phyloP scores from a whole-genome alignment of 2,888 invertebrate genomes.

The Oscheius sp. region DNA sequence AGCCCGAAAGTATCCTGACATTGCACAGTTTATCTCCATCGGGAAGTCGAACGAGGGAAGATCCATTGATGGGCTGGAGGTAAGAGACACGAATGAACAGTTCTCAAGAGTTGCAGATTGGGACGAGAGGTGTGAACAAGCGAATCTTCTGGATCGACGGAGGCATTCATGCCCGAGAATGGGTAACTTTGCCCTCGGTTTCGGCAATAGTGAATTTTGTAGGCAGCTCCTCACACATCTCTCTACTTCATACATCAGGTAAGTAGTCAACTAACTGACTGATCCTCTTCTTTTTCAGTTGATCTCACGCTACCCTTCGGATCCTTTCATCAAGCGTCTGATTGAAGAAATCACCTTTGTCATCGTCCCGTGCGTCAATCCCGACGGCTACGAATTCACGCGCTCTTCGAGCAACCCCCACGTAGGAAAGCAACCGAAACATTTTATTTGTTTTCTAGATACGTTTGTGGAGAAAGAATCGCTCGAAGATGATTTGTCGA shows the following conservation, averaged over 20 bases:
- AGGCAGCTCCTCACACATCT: conserved; percentile 71
- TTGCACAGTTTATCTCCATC: conserved; percentile 37
- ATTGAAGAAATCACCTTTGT: conserved; percentile 69
- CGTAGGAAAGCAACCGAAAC: conserved; percentile 30
- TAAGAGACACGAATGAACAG: conserved; percentile 14
- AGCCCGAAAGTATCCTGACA: conserved; percentile 45
- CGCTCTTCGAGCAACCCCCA: conserved; percentile 64
- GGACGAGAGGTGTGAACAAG: conserved; percentile 60
- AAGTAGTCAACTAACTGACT: not conserved
- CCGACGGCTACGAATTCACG: conserved; percentile 72
- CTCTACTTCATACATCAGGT: conserved; percentile 73
- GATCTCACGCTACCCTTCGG: conserved; percentile 66
- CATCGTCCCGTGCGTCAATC: conserved; percentile 70
- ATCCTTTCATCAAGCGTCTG: conserved; percentile 63
- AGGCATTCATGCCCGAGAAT: conserved; percentile 71
- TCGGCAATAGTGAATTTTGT: too few relatives aligned
- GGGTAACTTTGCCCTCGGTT: conserved; percentile 42
- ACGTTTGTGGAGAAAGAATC: conserved; percentile 72
- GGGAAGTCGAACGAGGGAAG: conserved; percentile 53
- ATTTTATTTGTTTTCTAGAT: conserved; percentile 47
- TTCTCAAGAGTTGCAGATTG: conserved; percentile 56
- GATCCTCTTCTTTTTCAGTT: conserved; percentile 51
- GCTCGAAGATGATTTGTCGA: conserved; percentile 67
- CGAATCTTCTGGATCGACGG: conserved; percentile 73
- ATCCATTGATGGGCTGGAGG: conserved; percentile 71